phyloP scores from a whole-genome alignment of 1,140 invertebrate genomes.

The Trichonephila inaurata region DNA sequence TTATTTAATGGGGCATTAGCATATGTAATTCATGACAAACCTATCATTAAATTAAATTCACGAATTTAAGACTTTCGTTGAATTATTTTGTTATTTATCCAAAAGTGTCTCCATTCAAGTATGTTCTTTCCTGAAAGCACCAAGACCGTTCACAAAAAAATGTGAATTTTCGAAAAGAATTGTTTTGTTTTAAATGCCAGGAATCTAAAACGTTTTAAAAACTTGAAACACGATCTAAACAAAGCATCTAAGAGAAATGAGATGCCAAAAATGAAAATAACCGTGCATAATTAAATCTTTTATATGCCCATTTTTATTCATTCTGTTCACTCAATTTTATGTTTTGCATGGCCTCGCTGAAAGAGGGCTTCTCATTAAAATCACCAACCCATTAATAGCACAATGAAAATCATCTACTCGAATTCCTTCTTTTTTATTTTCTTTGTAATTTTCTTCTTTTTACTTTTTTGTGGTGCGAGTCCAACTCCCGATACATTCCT shows the following conservation, averaged over 20 bases:
- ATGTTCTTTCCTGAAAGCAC: no score
- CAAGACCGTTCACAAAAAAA: no score
- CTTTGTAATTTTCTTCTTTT: neutral
- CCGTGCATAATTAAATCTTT: slow-evolving; percentile 8
- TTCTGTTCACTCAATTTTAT: neutral
- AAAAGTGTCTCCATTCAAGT: no score
- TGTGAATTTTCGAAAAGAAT: no score
- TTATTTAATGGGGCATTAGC: no score
- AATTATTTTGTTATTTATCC: no score
- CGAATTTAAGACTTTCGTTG: no score
- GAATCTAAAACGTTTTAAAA: no score
- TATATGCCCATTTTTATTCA: neutral
- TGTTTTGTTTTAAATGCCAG: no score
- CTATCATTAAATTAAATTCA: no score
- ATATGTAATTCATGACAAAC: no score
- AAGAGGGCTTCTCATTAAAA: neutral
- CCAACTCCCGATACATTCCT: slow-evolving; percentile 7
- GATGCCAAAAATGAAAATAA: neutral
- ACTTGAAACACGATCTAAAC: neutral
- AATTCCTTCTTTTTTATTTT: neutral
- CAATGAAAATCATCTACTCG: neutral
- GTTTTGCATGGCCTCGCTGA: neutral
- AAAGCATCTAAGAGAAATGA: neutral
- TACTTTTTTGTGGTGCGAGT: neutral
- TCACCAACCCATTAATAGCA: neutral